A percentile compares a stretch with the other conserved stretches of the same genome.
Conservation (phyloP, 1,140 invertebrate genomes). For the Drosophila arawakana region DNA sequence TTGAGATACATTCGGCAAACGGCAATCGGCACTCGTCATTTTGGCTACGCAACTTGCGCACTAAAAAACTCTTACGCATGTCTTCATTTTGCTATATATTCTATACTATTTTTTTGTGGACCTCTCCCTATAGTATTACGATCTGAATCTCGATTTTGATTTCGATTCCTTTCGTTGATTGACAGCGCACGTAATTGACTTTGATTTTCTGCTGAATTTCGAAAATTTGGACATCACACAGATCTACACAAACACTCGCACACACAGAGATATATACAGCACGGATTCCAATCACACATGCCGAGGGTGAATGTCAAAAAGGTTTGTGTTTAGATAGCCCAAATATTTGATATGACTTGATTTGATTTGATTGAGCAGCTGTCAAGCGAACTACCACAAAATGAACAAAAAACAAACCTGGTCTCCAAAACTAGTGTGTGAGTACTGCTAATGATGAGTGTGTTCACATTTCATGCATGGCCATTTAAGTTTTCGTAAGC, state of each 20-base stretch:
- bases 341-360: constrained; percentile 77
- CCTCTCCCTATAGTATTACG: not conserved
- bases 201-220: constrained; percentile 76
- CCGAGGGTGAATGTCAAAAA: constrained; percentile 60
- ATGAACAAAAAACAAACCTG: constrained; percentile 44
- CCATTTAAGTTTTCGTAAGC: constrained; percentile 66
- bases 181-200: constrained; percentile 78
- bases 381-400: constrained; percentile 63
- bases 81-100: constrained; percentile 38
- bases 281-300: constrained; percentile 19
- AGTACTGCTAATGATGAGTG: not conserved
- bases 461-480: constrained; percentile 10
- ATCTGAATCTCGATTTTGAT: constrained; percentile 31
- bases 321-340: constrained; percentile 80
- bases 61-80: constrained; percentile 71
- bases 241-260: not conserved
- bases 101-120: not conserved
- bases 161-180: constrained; percentile 73
- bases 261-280: not conserved
- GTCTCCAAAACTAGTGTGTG: constrained; percentile 48
- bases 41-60: constrained; percentile 30
- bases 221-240: constrained; percentile 73
- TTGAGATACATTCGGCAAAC: constrained; percentile 48
- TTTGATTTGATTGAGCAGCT: constrained; percentile 81
- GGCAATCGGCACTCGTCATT: constrained; percentile 25